These are phyloP conservation scores for Peromyscus aztecus DNA, from an alignment of 2,797 vertebrate genomes.

Conservation along the genomic window DNA sequence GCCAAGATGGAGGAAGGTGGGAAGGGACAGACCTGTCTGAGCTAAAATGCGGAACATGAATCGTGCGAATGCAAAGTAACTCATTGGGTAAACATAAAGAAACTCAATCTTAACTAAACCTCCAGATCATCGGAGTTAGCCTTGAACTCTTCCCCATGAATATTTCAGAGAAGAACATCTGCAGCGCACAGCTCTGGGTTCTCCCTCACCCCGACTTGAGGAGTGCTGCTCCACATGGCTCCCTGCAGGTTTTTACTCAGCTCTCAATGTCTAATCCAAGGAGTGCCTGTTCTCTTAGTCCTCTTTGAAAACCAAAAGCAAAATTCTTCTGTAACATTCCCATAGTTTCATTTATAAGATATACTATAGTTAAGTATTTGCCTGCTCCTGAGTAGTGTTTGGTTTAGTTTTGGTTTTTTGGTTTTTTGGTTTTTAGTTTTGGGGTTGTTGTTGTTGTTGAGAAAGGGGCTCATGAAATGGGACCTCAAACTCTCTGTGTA, in stretches of 20 bases:
- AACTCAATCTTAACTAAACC: not conserved
- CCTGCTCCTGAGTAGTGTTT: not conserved
- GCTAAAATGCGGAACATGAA: not conserved
- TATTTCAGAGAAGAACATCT: not conserved
- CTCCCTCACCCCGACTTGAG: not conserved
- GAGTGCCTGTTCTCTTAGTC: slow-evolving; percentile 9
- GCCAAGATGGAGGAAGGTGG: not conserved
- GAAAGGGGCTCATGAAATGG: not conserved
- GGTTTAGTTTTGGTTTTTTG: not conserved
- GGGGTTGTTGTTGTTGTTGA: not conserved
- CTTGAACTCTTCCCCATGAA: not conserved
- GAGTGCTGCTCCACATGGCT: not conserved
- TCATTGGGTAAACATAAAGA: slow-evolving; percentile 26
- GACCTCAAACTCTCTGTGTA: not conserved
- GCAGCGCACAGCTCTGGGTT: not conserved
- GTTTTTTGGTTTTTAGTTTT: not conserved
- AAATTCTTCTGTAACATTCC: slow-evolving; percentile 5
- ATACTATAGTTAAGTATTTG: slow-evolving; percentile 39
- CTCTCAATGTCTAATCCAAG: slow-evolving; percentile 35
- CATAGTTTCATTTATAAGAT: slow-evolving; percentile 23
- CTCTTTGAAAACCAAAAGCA: slow-evolving; percentile 30
- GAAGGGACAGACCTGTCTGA: not conserved
- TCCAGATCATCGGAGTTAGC: not conserved
- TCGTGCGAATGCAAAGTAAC: not conserved
- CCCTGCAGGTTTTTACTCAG: not conserved